Evolutionary conservation across 2,888 invertebrate species (phyloP), one percentile per base, ranked within the genome.

Genomic region (Synanthedon tipuliformis): DNA sequence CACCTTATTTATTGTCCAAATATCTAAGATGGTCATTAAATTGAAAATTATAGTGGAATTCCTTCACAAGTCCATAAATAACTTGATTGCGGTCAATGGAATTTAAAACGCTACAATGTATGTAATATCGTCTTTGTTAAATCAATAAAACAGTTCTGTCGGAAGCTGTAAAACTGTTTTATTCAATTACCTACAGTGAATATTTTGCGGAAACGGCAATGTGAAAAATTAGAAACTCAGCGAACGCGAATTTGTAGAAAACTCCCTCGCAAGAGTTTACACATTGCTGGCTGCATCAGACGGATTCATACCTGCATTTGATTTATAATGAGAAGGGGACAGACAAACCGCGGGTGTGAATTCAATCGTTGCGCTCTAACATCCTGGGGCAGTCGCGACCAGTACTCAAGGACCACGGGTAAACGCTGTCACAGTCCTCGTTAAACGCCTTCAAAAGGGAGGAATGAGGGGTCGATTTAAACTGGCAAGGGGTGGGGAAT

Each of bases 291-390:
- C 73, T 82, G 79, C 78, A 62, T 68, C 69, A 74, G 82, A 81
- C 82, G 71, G 73, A 75, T 71, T 70, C 73, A 69, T 81, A 83
- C 80, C 85, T 87, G 86, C 80, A 69, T 80, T 82, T 87, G 85
- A 87, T 86, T 87, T 85, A 86, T 82, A 83, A 79, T 77, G 71
- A 79, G 75, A 67, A 79, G 83, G 84, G 83, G 79, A 78, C 78
- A 75, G 60, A 67, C 61, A 70, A 75, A 72, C 74, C 71, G 73
- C 72, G 77, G 75, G 81, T 80, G 80, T 78, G 78, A 81, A 82
- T 78, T 78, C 75, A 79, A 78, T 80, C 78, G 73, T 73, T 71
- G 45, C 45, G 45, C 45, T 77, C 72, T 34, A 34, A 34, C 34
- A 34, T 34, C 34, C 71, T 71, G 73, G 65, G 72, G 73, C 65